phyloP scores from a whole-genome alignment of 2,113 vertebrate genomes.

The Lophius piscatorius region DNA sequence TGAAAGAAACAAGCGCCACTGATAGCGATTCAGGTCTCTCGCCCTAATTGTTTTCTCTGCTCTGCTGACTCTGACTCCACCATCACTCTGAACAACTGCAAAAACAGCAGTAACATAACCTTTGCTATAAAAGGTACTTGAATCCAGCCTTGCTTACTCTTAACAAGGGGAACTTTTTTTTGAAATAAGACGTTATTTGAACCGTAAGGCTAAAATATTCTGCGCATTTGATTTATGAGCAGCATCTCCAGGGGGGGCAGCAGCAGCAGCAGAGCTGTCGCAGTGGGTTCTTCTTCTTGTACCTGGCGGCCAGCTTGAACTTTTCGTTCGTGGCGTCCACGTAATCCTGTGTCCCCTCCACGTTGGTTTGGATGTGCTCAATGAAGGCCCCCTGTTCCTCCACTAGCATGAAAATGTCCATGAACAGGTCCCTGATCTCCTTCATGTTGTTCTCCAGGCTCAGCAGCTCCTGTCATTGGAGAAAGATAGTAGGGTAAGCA shows the following conservation, averaged over 20 bases:
- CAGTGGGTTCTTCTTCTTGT: constrained; percentile 89
- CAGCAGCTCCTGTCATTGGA: constrained; percentile 80
- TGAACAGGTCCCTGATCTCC: constrained; percentile 90
- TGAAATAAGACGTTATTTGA: constrained; percentile 5
- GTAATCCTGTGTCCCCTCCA: constrained; percentile 88
- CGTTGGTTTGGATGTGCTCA: constrained; percentile 89
- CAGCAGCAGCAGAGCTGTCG: constrained; percentile 90
- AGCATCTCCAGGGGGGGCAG: constrained; percentile 84
- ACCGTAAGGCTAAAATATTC: not conserved
- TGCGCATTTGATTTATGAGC: constrained; percentile 49
- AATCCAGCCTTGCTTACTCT: constrained; percentile 26
- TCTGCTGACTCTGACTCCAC: constrained; percentile 57
- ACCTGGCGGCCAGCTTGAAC: constrained; percentile 88
- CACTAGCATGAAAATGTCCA: constrained; percentile 89
- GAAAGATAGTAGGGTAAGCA: constrained; percentile 12
- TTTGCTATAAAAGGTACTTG: constrained; percentile 43
- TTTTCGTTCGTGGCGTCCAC: constrained; percentile 85
- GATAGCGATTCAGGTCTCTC: constrained; percentile 56
- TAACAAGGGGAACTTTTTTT: constrained; percentile 26
- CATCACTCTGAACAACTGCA: constrained; percentile 40
- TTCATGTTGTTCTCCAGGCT: constrained; percentile 91
- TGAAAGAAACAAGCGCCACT: constrained; percentile 66
- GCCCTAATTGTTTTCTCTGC: constrained; percentile 69
- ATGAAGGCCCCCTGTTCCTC: constrained; percentile 90
- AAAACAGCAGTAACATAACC: constrained; percentile 32